A percentile compares a stretch with the other conserved stretches of the same genome.
phyloP scores from a whole-genome alignment of 2,797 vertebrate species.

The Gephyroberyx darwinii region DNA sequence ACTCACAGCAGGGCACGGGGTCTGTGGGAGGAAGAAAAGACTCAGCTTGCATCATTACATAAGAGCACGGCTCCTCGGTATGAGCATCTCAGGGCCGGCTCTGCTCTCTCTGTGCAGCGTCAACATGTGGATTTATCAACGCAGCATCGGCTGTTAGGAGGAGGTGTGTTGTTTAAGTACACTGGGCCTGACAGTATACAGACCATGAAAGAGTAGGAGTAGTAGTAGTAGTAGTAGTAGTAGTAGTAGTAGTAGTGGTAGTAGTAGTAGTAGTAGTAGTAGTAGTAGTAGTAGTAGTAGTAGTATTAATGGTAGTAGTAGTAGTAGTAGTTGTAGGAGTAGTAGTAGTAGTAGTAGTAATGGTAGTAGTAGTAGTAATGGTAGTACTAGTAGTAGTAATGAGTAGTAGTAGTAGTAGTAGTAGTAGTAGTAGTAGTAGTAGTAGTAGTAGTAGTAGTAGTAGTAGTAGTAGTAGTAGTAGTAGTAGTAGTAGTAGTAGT shows the following conservation, averaged over 20 bases:
- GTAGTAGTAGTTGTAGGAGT: conserved; percentile 6
- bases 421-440: neutral
- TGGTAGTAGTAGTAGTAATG: neutral
- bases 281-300: conserved; percentile 4
- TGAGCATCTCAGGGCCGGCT: conserved; percentile 18
- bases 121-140: neutral
- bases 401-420: neutral
- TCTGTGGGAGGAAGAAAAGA: conserved; percentile 66
- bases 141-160: no score
- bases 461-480: neutral
- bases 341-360: conserved; percentile 2
- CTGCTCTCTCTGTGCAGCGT: neutral
- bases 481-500: neutral
- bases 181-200: no score
- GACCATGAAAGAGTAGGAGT: neutral
- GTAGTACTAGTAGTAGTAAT: no score
- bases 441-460: neutral
- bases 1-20: conserved; percentile 65
- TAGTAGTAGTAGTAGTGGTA: no score
- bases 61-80: conserved; percentile 53
- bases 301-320: conserved; percentile 5
- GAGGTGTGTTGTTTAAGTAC: no score
- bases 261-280: neutral
- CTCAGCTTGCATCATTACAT: conserved; percentile 61
- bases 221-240: neutral